Conservation (phyloP, 2,797 vertebrate species). For the Cryptoblepharus egeriae region DNA sequence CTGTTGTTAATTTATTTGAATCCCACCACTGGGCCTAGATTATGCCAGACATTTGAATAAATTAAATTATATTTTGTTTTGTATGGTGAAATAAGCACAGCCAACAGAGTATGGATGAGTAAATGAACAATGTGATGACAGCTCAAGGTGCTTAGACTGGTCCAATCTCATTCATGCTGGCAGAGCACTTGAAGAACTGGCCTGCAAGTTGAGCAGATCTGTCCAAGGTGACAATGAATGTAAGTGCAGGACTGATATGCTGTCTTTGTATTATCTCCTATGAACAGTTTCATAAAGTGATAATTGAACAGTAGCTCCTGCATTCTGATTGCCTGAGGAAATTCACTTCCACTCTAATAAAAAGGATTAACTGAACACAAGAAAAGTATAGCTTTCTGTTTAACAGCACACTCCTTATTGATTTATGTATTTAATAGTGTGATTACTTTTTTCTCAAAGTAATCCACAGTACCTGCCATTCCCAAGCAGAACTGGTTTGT, state of each 20-base stretch:
- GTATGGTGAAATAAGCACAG: neutral
- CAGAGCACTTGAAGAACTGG: neutral
- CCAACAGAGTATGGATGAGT: constrained; percentile 23
- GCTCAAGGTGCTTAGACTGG: neutral
- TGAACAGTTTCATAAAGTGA: constrained; percentile 60
- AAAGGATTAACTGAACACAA: constrained; percentile 39
- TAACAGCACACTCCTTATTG: constrained; percentile 35
- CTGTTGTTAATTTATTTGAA: no score
- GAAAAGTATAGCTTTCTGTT: constrained; percentile 42
- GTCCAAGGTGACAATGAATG: constrained; percentile 49
- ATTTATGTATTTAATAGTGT: constrained; percentile 53
- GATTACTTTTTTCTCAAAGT: constrained; percentile 53
- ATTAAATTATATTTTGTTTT: neutral
- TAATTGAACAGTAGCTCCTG: constrained; percentile 61
- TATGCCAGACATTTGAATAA: no score
- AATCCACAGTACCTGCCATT: constrained; percentile 32
- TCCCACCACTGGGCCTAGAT: no score
- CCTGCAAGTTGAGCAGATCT: constrained; percentile 48
- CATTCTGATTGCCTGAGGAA: constrained; percentile 49
- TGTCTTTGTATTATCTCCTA: constrained; percentile 42
- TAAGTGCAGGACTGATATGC: constrained; percentile 53
- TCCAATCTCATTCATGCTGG: neutral
- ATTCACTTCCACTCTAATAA: constrained; percentile 55
- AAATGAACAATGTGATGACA: constrained; percentile 40
- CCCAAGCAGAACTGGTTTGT: constrained; percentile 50